Evolutionary conservation across 2,888 invertebrate species (phyloP), one percentile per base, ranked within the genome.

Genomic region (Eristalis arbustorum): DNA sequence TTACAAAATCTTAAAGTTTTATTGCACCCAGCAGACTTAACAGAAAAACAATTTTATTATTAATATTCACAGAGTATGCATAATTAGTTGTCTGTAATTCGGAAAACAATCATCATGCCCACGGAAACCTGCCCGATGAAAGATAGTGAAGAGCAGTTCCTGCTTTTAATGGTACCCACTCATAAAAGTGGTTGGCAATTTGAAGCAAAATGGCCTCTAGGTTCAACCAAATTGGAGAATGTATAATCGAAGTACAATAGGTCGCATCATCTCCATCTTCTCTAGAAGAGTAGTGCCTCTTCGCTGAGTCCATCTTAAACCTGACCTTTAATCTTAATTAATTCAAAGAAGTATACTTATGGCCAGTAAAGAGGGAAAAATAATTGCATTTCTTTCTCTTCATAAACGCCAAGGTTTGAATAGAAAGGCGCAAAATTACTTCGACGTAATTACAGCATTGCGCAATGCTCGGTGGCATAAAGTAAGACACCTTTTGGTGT

Each of bases 251-350:
- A 23, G 62, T 63, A 56, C 37, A 62, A 77, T 63, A 61, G 75
- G 59, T 18, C 75, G 67, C 67, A 61, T 49, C 62, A 69, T 71
- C 40, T 61, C 14, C 18, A 62, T 62, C 37, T 13, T 40, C 61
- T 68, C 23, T 23, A 31, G 28, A 69, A 67, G 56, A 71, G 69
- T 31, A 62, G 56, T 18, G 56, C 56, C 63, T 77, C 49, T 37
- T 31, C 56, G 63, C 10, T 57, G 28, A 77, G 71, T 59, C 71
- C 63, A 71, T 64, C 69, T 77, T n/a, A 40, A 64, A 71, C n/a
- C 57, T 77, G 77, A 77, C 77, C 77, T 77, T 71, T 69, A 40
- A 57, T 57, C 56, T 77, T 64, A 71, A 77, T 77, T 64, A 42
- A 68, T 57, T 57, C 57, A 40, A 71, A 64, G 71, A 57, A 34